A percentile compares a stretch with the other conserved stretches of the same genome.
phyloP scores from a whole-genome alignment of 2,888 invertebrate species.

The Bruchidius siliquastri region DNA sequence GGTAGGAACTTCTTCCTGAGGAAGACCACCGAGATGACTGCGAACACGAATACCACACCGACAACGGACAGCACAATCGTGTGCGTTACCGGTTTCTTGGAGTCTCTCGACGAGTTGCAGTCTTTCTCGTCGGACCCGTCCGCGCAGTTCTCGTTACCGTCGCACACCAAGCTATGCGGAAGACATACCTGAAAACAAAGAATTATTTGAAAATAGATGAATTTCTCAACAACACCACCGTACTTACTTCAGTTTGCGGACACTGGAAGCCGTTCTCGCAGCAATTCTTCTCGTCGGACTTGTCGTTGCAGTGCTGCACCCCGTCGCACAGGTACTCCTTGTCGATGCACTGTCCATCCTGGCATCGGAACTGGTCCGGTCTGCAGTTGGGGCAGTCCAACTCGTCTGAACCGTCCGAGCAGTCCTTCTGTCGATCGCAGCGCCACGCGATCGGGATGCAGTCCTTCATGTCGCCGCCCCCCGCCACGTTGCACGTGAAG shows the following conservation, averaged over 20 bases:
- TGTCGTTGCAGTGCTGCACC: slow-evolving; percentile 61
- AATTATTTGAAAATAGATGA: no score
- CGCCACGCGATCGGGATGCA: slow-evolving; percentile 69
- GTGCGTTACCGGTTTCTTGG: slow-evolving; percentile 50
- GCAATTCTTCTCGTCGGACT: slow-evolving; percentile 64
- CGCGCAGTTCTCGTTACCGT: slow-evolving; percentile 72
- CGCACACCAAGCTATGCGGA: slow-evolving; percentile 63
- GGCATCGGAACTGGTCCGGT: slow-evolving; percentile 63
- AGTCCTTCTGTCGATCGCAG: slow-evolving; percentile 79
- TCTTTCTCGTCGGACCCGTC: slow-evolving; percentile 77
- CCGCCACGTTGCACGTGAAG: slow-evolving; percentile 62
- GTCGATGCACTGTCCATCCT: slow-evolving; percentile 44
- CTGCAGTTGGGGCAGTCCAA: slow-evolving; percentile 67
- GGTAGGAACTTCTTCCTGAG: slow-evolving; percentile 28
- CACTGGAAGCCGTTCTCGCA: slow-evolving; percentile 68
- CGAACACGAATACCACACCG: slow-evolving; percentile 51
- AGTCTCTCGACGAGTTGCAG: slow-evolving; percentile 57
- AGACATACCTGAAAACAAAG: slow-evolving; percentile 55
- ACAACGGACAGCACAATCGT: slow-evolving; percentile 55
- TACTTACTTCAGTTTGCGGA: slow-evolving; percentile 55
- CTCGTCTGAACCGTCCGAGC: slow-evolving; percentile 79
- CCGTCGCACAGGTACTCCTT: slow-evolving; percentile 54
- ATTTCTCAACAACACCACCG: no score
- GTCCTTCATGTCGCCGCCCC: slow-evolving; percentile 53
- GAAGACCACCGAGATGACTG: slow-evolving; percentile 25